Percentiles rank a stretch among this genome's conserved stretches.
phyloP scores from a whole-genome alignment of 2,113 vertebrate species.

The Mesoclemmys tuberculata region DNA sequence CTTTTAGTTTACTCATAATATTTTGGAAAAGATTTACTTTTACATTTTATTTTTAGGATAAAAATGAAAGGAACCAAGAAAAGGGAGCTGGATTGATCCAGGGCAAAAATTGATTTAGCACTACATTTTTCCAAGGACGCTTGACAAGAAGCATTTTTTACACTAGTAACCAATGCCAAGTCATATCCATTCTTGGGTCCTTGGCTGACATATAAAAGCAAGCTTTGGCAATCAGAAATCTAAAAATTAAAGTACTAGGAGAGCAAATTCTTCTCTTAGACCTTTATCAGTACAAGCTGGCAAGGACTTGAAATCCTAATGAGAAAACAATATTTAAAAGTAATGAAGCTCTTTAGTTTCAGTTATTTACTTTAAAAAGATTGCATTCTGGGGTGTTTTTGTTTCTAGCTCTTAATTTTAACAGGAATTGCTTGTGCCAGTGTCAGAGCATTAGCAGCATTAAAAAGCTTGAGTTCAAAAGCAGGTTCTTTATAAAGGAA shows the following conservation, averaged over 20 bases:
- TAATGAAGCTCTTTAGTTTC: slow-evolving; percentile 52
- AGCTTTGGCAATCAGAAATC: slow-evolving; percentile 57
- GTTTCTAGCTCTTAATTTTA: slow-evolving; percentile 31
- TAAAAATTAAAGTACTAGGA: slow-evolving; percentile 62
- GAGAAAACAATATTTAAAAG: slow-evolving; percentile 59
- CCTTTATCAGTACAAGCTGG: slow-evolving; percentile 57
- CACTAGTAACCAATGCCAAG: slow-evolving; percentile 11
- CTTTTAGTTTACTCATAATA: neutral
- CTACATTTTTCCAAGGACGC: slow-evolving; percentile 12
- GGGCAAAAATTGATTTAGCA: slow-evolving; percentile 9
- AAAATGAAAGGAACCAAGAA: slow-evolving; percentile 30
- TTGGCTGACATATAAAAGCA: slow-evolving; percentile 6
- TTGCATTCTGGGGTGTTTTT: slow-evolving; percentile 37
- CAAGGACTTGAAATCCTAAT: slow-evolving; percentile 54
- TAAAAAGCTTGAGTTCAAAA: slow-evolving; percentile 1
- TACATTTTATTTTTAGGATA: neutral
- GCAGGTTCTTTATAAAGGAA: neutral
- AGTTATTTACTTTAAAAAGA: slow-evolving; percentile 55
- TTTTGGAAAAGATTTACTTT: slow-evolving; percentile 21
- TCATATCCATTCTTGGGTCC: slow-evolving; percentile 25
- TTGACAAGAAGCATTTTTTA: slow-evolving; percentile 33
- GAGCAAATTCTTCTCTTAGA: slow-evolving; percentile 43
- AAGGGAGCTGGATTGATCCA: neutral
- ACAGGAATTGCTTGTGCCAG: neutral
- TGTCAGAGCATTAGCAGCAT: neutral